Conservation (phyloP, 2,797 vertebrate genomes). For the Siniperca scherzeri region DNA sequence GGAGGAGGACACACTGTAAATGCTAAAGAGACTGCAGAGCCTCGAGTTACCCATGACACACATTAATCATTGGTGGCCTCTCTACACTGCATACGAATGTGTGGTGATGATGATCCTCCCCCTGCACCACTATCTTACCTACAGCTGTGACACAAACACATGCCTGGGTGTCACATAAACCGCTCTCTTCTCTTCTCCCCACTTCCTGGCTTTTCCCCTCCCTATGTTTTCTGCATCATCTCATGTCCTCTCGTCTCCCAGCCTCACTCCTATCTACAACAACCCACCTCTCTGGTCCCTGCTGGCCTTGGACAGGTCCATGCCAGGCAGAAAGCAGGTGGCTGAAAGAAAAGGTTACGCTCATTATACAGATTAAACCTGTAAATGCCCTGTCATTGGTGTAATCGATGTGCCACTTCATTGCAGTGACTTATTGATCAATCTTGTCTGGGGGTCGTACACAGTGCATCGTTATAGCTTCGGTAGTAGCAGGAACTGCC, state of each 20-base stretch:
- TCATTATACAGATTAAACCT: slow-evolving; percentile 89
- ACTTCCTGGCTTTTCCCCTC: not conserved
- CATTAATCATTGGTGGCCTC: slow-evolving; percentile 79
- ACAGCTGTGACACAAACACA: slow-evolving; percentile 67
- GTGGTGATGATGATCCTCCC: slow-evolving; percentile 62
- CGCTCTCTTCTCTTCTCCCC: slow-evolving; percentile 26
- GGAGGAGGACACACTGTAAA: slow-evolving; percentile 72
- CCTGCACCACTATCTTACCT: slow-evolving; percentile 59
- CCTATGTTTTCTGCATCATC: slow-evolving; percentile 32
- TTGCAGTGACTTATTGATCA: slow-evolving; percentile 87
- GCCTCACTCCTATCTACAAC: slow-evolving; percentile 6
- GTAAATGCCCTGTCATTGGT: slow-evolving; percentile 85
- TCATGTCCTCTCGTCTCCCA: slow-evolving; percentile 7
- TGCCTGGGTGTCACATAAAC: slow-evolving; percentile 54
- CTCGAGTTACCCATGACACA: slow-evolving; percentile 73
- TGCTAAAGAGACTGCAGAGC: slow-evolving; percentile 76
- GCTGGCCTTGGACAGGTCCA: slow-evolving; percentile 58
- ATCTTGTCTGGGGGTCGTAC: slow-evolving; percentile 75
- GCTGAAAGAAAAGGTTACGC: slow-evolving; percentile 82
- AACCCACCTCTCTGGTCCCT: slow-evolving; percentile 22
- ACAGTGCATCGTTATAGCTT: slow-evolving; percentile 79
- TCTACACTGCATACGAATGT: slow-evolving; percentile 70
- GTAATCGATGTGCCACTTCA: slow-evolving; percentile 88
- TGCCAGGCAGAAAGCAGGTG: slow-evolving; percentile 72
- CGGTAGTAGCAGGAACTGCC: slow-evolving; percentile 48